These are phyloP conservation scores for Eira barbara DNA, from an alignment of 2,113 vertebrate species.

Conservation along the genomic window DNA sequence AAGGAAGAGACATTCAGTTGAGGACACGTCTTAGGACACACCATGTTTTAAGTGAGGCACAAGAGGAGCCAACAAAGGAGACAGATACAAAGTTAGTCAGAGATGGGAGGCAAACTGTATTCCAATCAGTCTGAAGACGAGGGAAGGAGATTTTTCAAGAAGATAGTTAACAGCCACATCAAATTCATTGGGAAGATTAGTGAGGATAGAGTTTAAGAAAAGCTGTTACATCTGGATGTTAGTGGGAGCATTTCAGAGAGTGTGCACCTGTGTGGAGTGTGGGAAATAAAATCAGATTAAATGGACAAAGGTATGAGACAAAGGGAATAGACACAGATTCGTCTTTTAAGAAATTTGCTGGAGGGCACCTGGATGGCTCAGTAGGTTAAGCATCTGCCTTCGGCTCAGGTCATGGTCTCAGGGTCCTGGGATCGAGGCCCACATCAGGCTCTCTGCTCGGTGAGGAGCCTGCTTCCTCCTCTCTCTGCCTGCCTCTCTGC, in stretches of 20 bases:
- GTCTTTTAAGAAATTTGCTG: neutral
- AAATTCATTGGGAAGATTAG: neutral
- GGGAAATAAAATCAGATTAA: neutral
- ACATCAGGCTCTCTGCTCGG: too few relatives aligned
- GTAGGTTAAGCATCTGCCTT: too few relatives aligned
- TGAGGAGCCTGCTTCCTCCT: too few relatives aligned
- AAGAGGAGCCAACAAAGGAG: neutral
- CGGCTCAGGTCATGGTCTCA: too few relatives aligned
- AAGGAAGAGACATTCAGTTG: neutral
- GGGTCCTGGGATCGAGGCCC: too few relatives aligned
- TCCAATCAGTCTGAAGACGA: neutral
- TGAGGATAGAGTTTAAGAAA: neutral
- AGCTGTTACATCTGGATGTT: neutral
- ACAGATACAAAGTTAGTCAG: neutral
- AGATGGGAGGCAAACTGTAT: neutral
- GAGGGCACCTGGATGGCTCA: too few relatives aligned
- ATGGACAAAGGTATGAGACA: neutral
- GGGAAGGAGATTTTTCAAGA: neutral
- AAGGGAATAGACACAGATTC: neutral
- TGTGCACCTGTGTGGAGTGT: neutral
- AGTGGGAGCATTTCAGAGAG: neutral
- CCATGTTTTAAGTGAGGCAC: neutral
- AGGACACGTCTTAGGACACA: neutral
- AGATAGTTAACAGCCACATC: neutral
- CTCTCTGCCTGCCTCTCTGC: too few relatives aligned